Evolutionary conservation across 2,888 invertebrate genomes (phyloP), one percentile per base, ranked within the genome.

Genomic region (Stenichneumon culpator): DNA sequence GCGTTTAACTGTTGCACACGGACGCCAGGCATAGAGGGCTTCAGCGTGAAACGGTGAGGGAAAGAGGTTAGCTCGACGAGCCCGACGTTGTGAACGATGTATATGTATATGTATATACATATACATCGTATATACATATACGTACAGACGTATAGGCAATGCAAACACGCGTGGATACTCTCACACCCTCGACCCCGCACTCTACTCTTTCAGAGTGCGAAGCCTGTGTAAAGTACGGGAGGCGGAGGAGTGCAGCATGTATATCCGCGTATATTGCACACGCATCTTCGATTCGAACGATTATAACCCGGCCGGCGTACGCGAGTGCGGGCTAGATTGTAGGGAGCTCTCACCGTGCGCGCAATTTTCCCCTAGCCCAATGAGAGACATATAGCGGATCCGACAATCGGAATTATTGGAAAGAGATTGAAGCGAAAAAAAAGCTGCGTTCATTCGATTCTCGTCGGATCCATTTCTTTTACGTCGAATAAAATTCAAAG

Each of bases 1-100:
- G 73, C 82, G 87, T 87, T 89, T 84, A 87, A 89, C 90, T 89
- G 90, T 91, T 90, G 90, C 90, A 87, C 89, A 86, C 86, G 84
- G 73, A 67, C 68, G 77, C 47, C 52, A 63, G 32, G 32, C 70
- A 74, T 69, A 82, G 14, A 82, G 79, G 82, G 79, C 69, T 80
- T 57, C 54, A 73, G 60, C 60, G 77, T 44, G 84, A 79, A 74
- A 75, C 63, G 69, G 57, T 73, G 60, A 74, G 72, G 69, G 78
- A 82, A 70, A 74, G 78, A 74, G 73, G 50, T 69, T 68, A 79
- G 68, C 73, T 67, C 84, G 84, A 14, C 70, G 69, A 19, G 52
- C 44, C 39, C 36, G 54, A 52, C 36, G 47, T 25, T 65, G 52
- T 22, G 19, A 65, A 47, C 16, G 32, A 47, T 52, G 28, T 52